A percentile compares a stretch with the other conserved stretches of the same genome.
These are phyloP conservation scores for Neuroterus valhalla DNA, from an alignment of 1,140 invertebrate species.

Conservation along the genomic window DNA sequence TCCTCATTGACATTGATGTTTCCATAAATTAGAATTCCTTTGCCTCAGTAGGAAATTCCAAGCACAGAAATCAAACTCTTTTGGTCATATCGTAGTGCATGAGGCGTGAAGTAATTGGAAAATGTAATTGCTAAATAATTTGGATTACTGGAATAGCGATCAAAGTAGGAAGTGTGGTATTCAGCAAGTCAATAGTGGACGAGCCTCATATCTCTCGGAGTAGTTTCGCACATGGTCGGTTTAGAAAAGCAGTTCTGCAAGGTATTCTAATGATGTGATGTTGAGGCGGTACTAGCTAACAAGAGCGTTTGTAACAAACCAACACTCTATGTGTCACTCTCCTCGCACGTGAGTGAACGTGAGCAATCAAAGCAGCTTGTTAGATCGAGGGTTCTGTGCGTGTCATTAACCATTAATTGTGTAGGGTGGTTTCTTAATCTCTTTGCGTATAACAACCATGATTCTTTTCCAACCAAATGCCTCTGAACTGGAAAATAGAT, in stretches of 20 bases:
- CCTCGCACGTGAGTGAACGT: conserved; percentile 26
- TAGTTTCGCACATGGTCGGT: neutral
- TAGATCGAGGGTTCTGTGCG: conserved; percentile 8
- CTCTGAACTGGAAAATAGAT: too few relatives aligned
- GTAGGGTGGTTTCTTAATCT: neutral
- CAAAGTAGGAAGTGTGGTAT: neutral
- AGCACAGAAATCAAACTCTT: neutral
- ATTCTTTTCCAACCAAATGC: too few relatives aligned
- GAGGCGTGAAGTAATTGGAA: conserved; percentile 14
- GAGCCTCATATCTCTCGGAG: neutral
- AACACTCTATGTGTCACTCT: conserved; percentile 11
- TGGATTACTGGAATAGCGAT: conserved; percentile 6
- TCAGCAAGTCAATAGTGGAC: conserved; percentile 7
- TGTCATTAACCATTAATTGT: conserved; percentile 19
- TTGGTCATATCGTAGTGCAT: neutral
- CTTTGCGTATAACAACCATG: neutral
- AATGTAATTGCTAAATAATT: neutral
- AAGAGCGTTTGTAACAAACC: conserved; percentile 1
- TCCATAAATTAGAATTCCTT: neutral
- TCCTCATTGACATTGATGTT: too few relatives aligned
- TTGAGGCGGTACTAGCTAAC: conserved; percentile 1
- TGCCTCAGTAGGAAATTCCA: neutral
- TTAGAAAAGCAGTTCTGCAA: conserved; percentile 3
- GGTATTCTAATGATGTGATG: conserved; percentile 22
- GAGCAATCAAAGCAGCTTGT: conserved; percentile 13